phyloP scores from a whole-genome alignment of 2,888 invertebrate genomes.

The Andrena minutula region DNA sequence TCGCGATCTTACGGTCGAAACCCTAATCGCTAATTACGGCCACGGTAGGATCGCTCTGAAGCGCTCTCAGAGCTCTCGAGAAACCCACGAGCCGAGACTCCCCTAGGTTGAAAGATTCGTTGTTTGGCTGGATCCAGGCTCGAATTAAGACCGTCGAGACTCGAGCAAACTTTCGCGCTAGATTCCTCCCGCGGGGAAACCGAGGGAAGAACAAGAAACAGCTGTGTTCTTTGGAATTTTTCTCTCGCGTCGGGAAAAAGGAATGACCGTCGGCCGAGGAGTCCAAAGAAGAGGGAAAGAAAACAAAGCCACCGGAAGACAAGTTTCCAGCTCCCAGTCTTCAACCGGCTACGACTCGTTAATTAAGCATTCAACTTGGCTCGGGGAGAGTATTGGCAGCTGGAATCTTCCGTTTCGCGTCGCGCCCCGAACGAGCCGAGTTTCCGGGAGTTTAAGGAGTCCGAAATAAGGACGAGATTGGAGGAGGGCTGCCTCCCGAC shows the following conservation, averaged over 20 bases:
- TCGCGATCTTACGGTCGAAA: not conserved
- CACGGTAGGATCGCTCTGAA: not conserved
- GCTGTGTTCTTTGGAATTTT: constrained; percentile 44
- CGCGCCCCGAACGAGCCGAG: constrained; percentile 10
- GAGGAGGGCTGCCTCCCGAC: not conserved
- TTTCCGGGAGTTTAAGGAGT: constrained; percentile 23
- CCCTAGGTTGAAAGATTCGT: constrained; percentile 22
- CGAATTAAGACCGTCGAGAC: constrained; percentile 52
- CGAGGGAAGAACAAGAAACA: not conserved
- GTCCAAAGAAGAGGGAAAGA: constrained; percentile 2
- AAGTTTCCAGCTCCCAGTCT: constrained; percentile 5
- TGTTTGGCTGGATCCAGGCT: constrained; percentile 36
- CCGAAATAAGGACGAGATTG: constrained; percentile 29
- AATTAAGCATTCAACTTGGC: constrained; percentile 73
- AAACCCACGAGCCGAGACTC: not conserved
- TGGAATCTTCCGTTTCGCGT: constrained; percentile 10
- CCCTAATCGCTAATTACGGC: constrained; percentile 1
- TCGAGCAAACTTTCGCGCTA: constrained; percentile 42
- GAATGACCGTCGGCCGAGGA: constrained; percentile 37
- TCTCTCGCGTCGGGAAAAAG: constrained; percentile 23
- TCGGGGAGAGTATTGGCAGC: constrained; percentile 5
- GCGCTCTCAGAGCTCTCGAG: too few species aligned
- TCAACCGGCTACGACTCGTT: constrained; percentile 46
- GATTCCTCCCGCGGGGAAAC: constrained; percentile 16
- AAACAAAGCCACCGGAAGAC: not conserved